phyloP scores from a whole-genome alignment of 2,888 invertebrate genomes.

The Noctuana brunneofusca region DNA sequence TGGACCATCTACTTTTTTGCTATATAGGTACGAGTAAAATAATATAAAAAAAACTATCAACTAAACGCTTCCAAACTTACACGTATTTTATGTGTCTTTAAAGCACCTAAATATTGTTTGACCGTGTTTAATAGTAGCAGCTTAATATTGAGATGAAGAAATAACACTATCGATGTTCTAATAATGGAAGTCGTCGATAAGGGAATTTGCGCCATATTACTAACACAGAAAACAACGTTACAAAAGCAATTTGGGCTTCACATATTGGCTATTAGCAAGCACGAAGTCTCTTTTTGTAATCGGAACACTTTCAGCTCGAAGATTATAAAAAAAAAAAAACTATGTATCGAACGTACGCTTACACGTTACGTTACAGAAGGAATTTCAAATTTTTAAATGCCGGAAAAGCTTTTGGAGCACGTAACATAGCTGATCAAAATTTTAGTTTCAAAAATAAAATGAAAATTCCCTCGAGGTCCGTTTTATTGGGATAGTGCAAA shows the following conservation, averaged over 20 bases:
- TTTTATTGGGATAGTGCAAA: background rate
- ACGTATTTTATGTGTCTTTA: too few species aligned
- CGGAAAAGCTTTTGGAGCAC: slow-evolving; percentile 28
- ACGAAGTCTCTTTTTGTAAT: slow-evolving; percentile 29
- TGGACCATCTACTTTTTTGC: too few species aligned
- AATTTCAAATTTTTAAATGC: slow-evolving; percentile 28
- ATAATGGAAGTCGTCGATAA: slow-evolving; percentile 61
- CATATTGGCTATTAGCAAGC: slow-evolving; percentile 76
- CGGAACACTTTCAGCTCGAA: slow-evolving; percentile 16
- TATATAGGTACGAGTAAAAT: too few species aligned
- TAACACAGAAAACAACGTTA: slow-evolving; percentile 76
- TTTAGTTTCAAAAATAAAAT: slow-evolving; percentile 34
- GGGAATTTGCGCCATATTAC: slow-evolving; percentile 73
- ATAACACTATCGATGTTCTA: slow-evolving; percentile 37
- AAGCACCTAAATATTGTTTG: too few species aligned
- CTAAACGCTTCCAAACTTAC: too few species aligned
- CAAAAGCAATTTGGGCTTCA: slow-evolving; percentile 79
- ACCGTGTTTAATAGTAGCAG: too few species aligned
- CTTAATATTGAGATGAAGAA: slow-evolving; percentile 19
- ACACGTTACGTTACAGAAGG: slow-evolving; percentile 4
- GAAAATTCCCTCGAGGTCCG: slow-evolving; percentile 37
- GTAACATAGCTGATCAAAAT: slow-evolving; percentile 16
- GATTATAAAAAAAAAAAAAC: slow-evolving; percentile 24
- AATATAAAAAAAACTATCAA: too few species aligned
- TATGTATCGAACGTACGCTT: slow-evolving; percentile 8